Percentiles rank a stretch among this genome's conserved stretches.
phyloP scores from a whole-genome alignment of 2,797 vertebrate species.

The Epinephelus malabaricus region DNA sequence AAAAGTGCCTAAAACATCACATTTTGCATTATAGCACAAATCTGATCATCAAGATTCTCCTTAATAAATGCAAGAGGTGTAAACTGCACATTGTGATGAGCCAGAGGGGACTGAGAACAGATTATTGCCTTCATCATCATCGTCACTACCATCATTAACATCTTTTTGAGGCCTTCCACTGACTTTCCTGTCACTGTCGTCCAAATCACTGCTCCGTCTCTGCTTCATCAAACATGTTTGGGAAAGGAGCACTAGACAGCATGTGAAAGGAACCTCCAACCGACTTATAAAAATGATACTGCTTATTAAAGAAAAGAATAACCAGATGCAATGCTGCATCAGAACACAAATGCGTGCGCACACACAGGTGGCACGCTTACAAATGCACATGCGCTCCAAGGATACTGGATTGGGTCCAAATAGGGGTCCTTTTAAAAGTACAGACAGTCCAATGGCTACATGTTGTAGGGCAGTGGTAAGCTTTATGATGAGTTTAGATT shows the following conservation, averaged over 20 bases:
- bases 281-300: conserved; percentile 13
- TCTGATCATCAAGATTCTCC: background rate
- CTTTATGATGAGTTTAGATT: conserved; percentile 51
- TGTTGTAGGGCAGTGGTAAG: conserved; percentile 79
- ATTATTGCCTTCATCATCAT: background rate
- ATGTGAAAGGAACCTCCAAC: conserved; percentile 16
- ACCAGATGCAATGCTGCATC: conserved; percentile 22
- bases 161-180: conserved; percentile 15
- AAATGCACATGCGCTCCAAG: conserved; percentile 28
- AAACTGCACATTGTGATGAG: background rate
- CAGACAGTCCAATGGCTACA: conserved; percentile 31
- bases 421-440: conserved; percentile 13
- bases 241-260: conserved; percentile 42
- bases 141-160: background rate
- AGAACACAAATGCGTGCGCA: conserved; percentile 3
- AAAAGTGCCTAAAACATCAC: background rate
- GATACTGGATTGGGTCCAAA: conserved; percentile 12
- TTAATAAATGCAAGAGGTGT: background rate
- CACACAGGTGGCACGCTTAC: background rate
- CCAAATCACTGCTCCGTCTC: background rate
- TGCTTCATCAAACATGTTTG: conserved; percentile 20
- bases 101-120: conserved; percentile 16
- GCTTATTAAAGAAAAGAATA: conserved; percentile 13
- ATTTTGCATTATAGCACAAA: background rate
- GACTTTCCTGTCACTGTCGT: conserved; percentile 16